These are phyloP conservation scores for Lophochroa leadbeateri DNA, from an alignment of 2,113 vertebrate species.

Conservation along the genomic window DNA sequence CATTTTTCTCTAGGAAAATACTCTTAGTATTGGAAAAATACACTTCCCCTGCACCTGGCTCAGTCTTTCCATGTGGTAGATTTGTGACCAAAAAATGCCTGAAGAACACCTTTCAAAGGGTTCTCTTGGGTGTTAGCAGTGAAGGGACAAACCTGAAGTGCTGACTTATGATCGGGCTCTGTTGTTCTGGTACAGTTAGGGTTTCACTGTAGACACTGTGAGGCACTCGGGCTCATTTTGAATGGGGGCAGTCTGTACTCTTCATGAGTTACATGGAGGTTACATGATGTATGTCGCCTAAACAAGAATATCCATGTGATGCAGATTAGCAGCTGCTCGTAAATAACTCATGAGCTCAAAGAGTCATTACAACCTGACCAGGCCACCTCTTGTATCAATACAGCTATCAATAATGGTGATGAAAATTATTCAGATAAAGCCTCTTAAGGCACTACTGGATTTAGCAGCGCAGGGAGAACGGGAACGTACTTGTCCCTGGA, in stretches of 20 bases:
- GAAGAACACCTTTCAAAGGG: background rate
- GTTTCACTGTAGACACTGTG: background rate
- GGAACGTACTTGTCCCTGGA: background rate
- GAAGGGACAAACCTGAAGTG: background rate
- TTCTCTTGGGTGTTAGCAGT: background rate
- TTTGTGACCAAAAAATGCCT: background rate
- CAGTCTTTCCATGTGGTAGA: background rate
- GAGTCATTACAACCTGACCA: background rate
- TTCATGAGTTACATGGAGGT: background rate
- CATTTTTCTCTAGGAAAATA: background rate
- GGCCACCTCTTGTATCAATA: constrained; percentile 17
- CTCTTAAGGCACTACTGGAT: constrained; percentile 12
- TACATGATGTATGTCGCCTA: background rate
- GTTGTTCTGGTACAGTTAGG: background rate
- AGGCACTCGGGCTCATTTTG: background rate
- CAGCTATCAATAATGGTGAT: constrained; percentile 20
- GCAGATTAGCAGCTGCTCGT: background rate
- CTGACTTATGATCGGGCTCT: background rate
- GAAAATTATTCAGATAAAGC: constrained; percentile 11
- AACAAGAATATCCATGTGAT: fast-evolving
- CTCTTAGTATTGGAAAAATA: background rate
- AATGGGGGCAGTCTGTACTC: background rate
- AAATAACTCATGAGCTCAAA: constrained; percentile 22
- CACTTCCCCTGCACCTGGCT: background rate
- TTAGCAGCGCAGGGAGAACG: background rate